These are phyloP conservation scores for Solenodon paradoxus DNA, from an alignment of 2,113 vertebrate genomes.

Conservation along the genomic window DNA sequence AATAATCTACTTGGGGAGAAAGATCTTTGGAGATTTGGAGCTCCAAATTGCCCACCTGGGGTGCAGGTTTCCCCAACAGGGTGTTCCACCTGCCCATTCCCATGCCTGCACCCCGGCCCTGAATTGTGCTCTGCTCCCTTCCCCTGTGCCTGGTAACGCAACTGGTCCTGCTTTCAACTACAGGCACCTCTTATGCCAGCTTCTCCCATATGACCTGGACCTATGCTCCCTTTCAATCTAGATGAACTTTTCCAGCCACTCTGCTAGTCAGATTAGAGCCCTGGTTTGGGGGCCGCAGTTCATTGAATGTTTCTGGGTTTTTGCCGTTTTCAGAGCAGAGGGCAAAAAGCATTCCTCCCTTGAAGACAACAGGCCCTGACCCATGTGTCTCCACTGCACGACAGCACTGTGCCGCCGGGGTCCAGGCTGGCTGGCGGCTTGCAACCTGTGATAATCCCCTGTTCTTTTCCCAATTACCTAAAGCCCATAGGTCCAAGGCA, in stretches of 20 bases:
- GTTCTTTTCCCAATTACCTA: slow-evolving; percentile 1
- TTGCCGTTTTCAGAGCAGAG: background rate
- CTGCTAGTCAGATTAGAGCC: background rate
- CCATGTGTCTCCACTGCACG: background rate
- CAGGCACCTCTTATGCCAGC: background rate
- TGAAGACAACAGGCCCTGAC: background rate
- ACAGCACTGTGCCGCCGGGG: background rate
- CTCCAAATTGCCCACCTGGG: no score
- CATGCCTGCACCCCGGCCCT: no score
- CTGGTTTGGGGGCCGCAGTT: background rate
- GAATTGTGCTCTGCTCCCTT: no score
- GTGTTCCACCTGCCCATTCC: no score
- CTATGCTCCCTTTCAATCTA: background rate
- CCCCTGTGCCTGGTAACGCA: no score
- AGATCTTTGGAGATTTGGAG: background rate
- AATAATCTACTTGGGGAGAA: background rate
- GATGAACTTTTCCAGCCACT: background rate
- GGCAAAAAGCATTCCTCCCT: background rate
- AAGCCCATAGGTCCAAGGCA: background rate
- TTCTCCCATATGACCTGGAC: background rate
- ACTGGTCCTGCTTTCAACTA: background rate
- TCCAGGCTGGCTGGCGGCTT: background rate
- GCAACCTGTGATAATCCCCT: background rate
- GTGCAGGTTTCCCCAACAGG: no score
- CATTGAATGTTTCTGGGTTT: background rate